phyloP scores from a whole-genome alignment of 2,113 vertebrate genomes.

The Brachyhypopomus occidentalis region DNA sequence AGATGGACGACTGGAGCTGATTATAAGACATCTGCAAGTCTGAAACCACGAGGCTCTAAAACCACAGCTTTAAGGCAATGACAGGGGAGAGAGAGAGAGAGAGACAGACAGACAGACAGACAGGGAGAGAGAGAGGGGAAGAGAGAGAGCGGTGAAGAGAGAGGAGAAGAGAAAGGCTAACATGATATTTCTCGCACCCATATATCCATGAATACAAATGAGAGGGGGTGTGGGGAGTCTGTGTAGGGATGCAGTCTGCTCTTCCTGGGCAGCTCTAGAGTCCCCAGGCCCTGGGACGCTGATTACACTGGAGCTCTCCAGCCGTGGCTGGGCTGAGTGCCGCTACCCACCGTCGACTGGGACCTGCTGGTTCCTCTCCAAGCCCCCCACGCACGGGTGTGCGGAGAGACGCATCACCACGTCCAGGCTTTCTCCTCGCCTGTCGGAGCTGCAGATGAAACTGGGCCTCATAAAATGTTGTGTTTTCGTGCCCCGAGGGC shows the following conservation, averaged over 20 bases:
- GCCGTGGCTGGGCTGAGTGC: slow-evolving; percentile 14
- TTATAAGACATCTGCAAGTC: too few species aligned
- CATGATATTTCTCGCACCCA: slow-evolving; percentile 19
- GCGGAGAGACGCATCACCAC: too few species aligned
- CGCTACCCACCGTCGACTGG: neutral
- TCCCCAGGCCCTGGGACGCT: slow-evolving; percentile 30
- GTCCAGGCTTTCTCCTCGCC: too few species aligned
- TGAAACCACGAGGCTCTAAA: neutral
- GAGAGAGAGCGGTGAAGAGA: neutral
- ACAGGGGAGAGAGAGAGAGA: neutral
- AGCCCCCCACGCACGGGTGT: neutral
- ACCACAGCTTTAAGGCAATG: neutral
- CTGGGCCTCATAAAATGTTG: too few species aligned
- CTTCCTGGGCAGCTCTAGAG: slow-evolving; percentile 41
- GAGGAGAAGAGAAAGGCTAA: neutral
- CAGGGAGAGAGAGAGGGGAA: neutral
- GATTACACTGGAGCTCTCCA: slow-evolving; percentile 41
- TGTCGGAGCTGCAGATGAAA: too few species aligned
- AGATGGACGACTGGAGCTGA: neutral
- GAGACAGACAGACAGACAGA: neutral
- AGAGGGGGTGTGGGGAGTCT: slow-evolving; percentile 38
- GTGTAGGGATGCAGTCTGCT: slow-evolving; percentile 40
- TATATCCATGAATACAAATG: slow-evolving; percentile 47
- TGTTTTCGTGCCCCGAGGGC: too few species aligned
- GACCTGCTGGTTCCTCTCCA: slow-evolving; percentile 11